phyloP scores from a whole-genome alignment of 92 coral and sea anemone species.

The Umimayanthus kanabou region DNA sequence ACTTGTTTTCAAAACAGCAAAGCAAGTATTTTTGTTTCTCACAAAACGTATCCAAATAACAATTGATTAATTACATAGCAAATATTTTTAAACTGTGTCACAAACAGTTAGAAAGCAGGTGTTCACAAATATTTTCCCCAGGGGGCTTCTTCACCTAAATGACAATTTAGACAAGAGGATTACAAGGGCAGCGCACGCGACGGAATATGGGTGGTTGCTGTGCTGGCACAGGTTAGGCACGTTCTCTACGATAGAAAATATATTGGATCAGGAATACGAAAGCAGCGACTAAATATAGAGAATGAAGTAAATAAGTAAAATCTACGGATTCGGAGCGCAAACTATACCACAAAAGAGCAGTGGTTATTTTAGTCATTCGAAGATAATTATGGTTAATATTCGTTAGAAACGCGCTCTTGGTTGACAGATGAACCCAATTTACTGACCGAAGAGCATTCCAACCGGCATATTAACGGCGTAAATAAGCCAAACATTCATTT shows the following conservation, averaged over 20 bases:
- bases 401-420: too few species aligned
- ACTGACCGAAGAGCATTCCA: background rate
- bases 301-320: background rate
- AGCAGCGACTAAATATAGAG: background rate
- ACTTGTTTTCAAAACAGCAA: conserved; percentile 33
- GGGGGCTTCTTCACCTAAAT: background rate
- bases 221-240: too few species aligned
- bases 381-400: background rate
- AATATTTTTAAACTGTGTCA: conserved; percentile 21
- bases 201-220: background rate
- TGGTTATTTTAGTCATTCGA: background rate
- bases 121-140: conserved; percentile 5
- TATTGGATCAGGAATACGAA: background rate
- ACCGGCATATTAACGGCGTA: background rate
- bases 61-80: conserved; percentile 24
- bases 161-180: background rate
- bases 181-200: background rate
- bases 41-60: conserved; percentile 30
- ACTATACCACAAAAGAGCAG: background rate
- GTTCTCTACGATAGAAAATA: too few species aligned
- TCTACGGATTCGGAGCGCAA: background rate
- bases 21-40: conserved; percentile 26
- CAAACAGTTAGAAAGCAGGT: conserved; percentile 25
- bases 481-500: background rate
- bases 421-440: background rate